Evolutionary conservation across 2,888 invertebrate genomes (phyloP).

Genomic region (Volucella inflata): DNA sequence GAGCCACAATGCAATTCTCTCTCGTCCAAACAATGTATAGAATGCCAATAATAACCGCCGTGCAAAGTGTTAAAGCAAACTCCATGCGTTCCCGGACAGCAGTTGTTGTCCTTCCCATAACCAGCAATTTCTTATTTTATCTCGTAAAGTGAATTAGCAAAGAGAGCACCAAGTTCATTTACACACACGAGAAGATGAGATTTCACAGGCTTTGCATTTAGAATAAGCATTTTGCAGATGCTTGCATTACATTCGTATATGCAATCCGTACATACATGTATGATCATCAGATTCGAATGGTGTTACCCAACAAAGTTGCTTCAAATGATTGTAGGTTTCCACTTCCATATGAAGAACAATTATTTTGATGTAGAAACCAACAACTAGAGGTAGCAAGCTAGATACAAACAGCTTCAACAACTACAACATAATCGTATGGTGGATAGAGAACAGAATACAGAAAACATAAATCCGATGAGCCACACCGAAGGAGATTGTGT

Average conservation of each 20-base stretch:
- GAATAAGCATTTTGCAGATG: slow-evolving; percentile 45
- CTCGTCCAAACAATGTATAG: slow-evolving; percentile 49
- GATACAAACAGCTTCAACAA: too few relatives aligned
- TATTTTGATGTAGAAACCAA: not conserved
- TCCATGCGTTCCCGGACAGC: not conserved
- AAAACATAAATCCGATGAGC: slow-evolving; percentile 8
- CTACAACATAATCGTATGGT: too few relatives aligned
- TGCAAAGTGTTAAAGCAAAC: slow-evolving; percentile 63
- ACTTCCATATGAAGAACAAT: not conserved
- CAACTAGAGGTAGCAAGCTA: too few relatives aligned
- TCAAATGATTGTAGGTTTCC: slow-evolving; percentile 61
- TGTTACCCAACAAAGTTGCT: slow-evolving; percentile 49
- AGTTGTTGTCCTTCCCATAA: not conserved
- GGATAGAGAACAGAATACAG: not conserved
- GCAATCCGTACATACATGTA: too few relatives aligned
- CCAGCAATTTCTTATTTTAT: not conserved
- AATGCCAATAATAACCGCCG: slow-evolving; percentile 63
- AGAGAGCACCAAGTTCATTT: slow-evolving; percentile 47
- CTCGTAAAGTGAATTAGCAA: slow-evolving; percentile 39
- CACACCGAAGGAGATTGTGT: slow-evolving; percentile 28
- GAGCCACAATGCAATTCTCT: slow-evolving; percentile 35
- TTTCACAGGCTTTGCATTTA: slow-evolving; percentile 46
- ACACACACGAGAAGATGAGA: slow-evolving; percentile 56
- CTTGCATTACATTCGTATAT: slow-evolving; percentile 24
- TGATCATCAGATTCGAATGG: slow-evolving; percentile 37